Base-by-base conservation (phyloP, 1,140 invertebrate genomes). In the Leptoteleia sp. region DNA sequence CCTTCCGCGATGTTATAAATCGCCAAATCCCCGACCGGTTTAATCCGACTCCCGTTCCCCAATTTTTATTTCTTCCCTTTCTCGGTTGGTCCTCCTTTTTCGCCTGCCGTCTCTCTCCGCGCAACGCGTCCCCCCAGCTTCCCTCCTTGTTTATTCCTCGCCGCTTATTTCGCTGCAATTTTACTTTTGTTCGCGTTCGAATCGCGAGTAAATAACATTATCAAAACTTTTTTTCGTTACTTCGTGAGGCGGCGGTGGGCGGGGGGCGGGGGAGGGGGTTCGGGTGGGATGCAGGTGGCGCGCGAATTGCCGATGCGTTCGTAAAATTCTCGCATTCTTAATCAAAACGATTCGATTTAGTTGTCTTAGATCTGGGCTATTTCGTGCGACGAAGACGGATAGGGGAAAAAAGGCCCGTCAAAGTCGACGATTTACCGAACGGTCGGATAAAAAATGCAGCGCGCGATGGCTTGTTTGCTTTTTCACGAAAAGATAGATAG, bases 371-470 rank as follows among this genome's bases (percentile, higher is more conserved):
- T 42, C 15, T 47, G 17, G 52, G 17, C 35, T 35, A 48, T 65
- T 73, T 19, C 19, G 27, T 42, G 65, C 22, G 54, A 54, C 42
- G 43, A 57, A 59, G 52, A 57, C 42, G 43, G 27, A 50, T 45
- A n/a, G 62, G 40, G 7, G 42, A 38, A 72, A 52, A 57, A 55
- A 33, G 71, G 52, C 35, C 50, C 40, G 61, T 75, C 70, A 65
- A 65, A 64, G 68, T 52, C 55, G 57, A 65, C 70, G 70, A 65
- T 65, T 65, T 42, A 40, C 59, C 59, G 70, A 42, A 57, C 17
- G 43, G 70, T 37, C 25, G 61, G 43, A 50, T 55, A 55, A 68
- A 55, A 68, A 68, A 68, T 68, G 48, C 48, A 54, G 40, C 27
- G 16, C 15, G 15, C 25, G 15, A 37, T 68, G 11, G 38, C 9